These are phyloP conservation scores for Mastomys natalensis DNA, from an alignment of 2,113 vertebrate species.

Conservation along the genomic window DNA sequence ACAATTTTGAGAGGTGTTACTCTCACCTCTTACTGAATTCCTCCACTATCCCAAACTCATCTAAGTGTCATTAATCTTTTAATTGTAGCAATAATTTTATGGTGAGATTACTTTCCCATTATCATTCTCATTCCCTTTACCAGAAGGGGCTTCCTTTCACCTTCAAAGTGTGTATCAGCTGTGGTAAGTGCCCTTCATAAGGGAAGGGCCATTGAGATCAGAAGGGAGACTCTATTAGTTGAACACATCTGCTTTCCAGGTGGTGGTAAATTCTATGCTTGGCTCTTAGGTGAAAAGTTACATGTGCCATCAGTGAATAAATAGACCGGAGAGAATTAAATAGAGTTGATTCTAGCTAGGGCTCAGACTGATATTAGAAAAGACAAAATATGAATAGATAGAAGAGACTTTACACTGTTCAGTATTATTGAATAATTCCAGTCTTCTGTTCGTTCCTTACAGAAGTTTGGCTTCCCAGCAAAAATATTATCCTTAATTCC, in stretches of 20 bases:
- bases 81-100: constrained; percentile 63
- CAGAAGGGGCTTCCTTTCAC: constrained; percentile 66
- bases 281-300: constrained; percentile 66
- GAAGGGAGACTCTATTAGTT: constrained; percentile 71
- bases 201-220: constrained; percentile 48
- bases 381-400: constrained; percentile 52
- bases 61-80: constrained; percentile 16
- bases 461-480: not conserved
- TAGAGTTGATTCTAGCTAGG: constrained; percentile 56
- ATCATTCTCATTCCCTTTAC: constrained; percentile 54
- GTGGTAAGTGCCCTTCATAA: constrained; percentile 60
- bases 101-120: constrained; percentile 34
- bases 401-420: not conserved
- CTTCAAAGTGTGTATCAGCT: constrained; percentile 57
- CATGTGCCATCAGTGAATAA: constrained; percentile 71
- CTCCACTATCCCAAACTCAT: not conserved
- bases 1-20: not conserved
- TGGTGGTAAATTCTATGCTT: constrained; percentile 58
- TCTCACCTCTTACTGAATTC: not conserved
- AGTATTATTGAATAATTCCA: constrained; percentile 50
- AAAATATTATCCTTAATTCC: not conserved
- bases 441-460: not conserved
- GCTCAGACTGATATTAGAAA: constrained; percentile 59
- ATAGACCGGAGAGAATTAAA: constrained; percentile 75
- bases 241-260: constrained; percentile 77